These are phyloP conservation scores for Bufo gargarizans DNA, from an alignment of 2,113 vertebrate genomes.

Conservation along the genomic window DNA sequence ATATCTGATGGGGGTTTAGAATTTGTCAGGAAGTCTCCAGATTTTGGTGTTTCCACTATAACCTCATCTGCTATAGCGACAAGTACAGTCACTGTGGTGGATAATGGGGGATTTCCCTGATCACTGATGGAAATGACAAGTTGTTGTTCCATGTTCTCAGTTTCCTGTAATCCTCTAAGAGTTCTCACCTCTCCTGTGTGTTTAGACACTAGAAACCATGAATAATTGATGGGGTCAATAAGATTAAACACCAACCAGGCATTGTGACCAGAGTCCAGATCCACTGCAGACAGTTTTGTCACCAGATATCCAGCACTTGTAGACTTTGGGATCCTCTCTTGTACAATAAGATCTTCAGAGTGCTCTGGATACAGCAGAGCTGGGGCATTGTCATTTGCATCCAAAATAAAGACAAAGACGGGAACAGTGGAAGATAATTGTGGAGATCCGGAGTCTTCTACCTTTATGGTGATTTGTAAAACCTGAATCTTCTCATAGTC, in stretches of 20 bases:
- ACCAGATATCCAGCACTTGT: slow-evolving; percentile 6
- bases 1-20: slow-evolving; percentile 63
- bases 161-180: neutral
- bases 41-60: slow-evolving; percentile 69
- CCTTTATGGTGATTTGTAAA: slow-evolving; percentile 15
- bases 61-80: slow-evolving; percentile 25
- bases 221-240: slow-evolving; percentile 7
- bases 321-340: slow-evolving; percentile 14
- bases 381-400: slow-evolving; percentile 6
- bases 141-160: neutral
- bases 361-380: slow-evolving; percentile 8
- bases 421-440: slow-evolving; percentile 10
- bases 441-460: slow-evolving; percentile 7
- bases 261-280: slow-evolving; percentile 22
- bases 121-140: slow-evolving; percentile 17
- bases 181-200: slow-evolving; percentile 13
- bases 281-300: neutral
- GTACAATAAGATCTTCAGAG: slow-evolving; percentile 8
- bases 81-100: slow-evolving; percentile 13
- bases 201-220: neutral
- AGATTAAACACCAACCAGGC: neutral
- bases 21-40: slow-evolving; percentile 69
- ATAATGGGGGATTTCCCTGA: slow-evolving; percentile 14
- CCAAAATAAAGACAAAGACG: neutral
- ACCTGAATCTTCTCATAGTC: slow-evolving; percentile 14